Evolutionary conservation across 1,140 invertebrate genomes (phyloP), one percentile per base, ranked within the genome.

Genomic region (Homalodisca vitripennis): DNA sequence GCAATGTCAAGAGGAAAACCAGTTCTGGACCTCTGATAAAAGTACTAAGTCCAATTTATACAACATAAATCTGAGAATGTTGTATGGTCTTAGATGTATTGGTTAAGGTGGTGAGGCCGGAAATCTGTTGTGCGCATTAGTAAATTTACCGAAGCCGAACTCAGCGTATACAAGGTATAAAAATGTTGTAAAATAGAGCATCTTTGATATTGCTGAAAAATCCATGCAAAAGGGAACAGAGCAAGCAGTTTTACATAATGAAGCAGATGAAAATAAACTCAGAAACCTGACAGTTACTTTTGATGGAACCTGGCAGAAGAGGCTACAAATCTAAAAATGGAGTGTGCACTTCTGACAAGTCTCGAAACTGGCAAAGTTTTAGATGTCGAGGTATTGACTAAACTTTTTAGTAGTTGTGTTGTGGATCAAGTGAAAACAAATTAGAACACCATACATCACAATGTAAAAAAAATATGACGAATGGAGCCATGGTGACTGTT

Each of bases 101-200:
- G 51, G 51, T 10, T 12, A 55, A 55, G 51, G 51, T 20, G 51
- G 51, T 55, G 51, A 55, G 51, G 51, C 51, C 51, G 51, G 51
- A 55, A 55, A 55, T 10, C 51, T 41, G 34, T 41, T 41, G 34
- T 41, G 34, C 34, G 34, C 34, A 41, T 10, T 41, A 41, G 6
- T 41, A 22, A 55, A 55, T 55, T 55, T 55, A 20, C 51, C 51
- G 20, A 55, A 55, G 24, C 51, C 51, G 22, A 55, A 55, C 51
- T 55, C 51, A 41, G 51, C 51, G 51, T 55, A 55, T 55, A 55
- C 51, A 55, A 55, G 51, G 51, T 55, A 55, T 55, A 55, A 10
- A 24, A 55, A 55, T 55, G 24, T 55, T 55, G 51, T 55, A 55
- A 55, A 17, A 41, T 6, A 41, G 34, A 41, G 34, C 17, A 17